Base-by-base conservation (phyloP, 2,888 invertebrate species). In the Frankliniella intonsa region DNA sequence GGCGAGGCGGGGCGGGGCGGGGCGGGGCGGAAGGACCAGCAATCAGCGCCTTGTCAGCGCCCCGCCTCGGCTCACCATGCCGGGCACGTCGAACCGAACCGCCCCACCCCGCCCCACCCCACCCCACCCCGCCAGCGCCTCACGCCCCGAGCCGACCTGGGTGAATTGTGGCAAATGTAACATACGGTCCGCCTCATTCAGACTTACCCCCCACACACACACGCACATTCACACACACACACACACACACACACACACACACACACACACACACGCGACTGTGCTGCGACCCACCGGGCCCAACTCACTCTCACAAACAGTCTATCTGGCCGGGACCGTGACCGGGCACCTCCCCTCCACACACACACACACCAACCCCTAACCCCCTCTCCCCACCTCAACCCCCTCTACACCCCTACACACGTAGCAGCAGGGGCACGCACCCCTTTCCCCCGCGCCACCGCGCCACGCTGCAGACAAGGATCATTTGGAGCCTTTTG, bases 81-180 rank as follows among this genome's bases (percentile, higher is more conserved):
- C 25, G 14, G 12, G 55, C 55, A 14, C 55, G 55, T 17, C 69
- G 69, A 19, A 10, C 11, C 22, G 22, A 19, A 5, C 8, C 22
- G 69, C 22, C 69, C 12, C 69, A 8, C 69, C 69, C 22, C 12
- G 69, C 69, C 25, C 22, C 10, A 8, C 22, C 5, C 22, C 22
- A 22, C n/a, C 22, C 69, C 69, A 9, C 22, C 25, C 69, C n/a
- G 3, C 22, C n/a, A 10, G n/a, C 22, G 11, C 69, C 25, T n/a
- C n/a, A n/a, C 69, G n/a, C 69, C 69, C 69, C 22, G 22, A n/a
- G n/a, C 69, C 11, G 69, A n/a, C 22, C 11, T 22, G n/a, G 69
- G 22, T 76, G 69, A 76, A 76, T 76, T 76, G 69, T 76, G 69
- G 69, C 69, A 76, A 76, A 76, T 76, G 69, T 76, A 76, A 76